These are phyloP conservation scores for Heliconius charithonia DNA, from an alignment of 2,888 invertebrate species.

Conservation along the genomic window DNA sequence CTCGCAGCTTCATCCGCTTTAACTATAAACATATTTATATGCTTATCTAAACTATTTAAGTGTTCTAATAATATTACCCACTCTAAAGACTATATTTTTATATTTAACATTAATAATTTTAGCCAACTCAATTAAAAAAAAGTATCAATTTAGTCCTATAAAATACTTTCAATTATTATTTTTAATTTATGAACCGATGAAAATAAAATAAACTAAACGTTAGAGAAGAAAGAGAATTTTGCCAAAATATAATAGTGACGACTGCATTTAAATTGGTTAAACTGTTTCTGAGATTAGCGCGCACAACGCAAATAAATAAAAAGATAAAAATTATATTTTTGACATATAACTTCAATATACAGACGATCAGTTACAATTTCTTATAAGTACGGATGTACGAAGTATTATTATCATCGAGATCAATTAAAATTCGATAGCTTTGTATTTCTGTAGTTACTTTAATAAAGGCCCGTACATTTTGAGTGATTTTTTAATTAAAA, in stretches of 20 bases:
- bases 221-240: neutral
- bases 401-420: constrained; percentile 3
- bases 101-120: neutral
- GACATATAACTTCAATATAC: neutral
- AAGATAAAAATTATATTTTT: neutral
- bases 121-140: neutral
- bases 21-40: too few relatives aligned
- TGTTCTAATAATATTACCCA: neutral
- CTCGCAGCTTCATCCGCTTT: neutral
- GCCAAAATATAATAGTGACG: neutral
- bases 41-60: too few relatives aligned
- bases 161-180: neutral
- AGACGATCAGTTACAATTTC: neutral
- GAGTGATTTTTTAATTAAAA: neutral
- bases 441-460: neutral
- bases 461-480: neutral
- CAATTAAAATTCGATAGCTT: constrained; percentile 9
- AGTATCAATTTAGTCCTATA: neutral
- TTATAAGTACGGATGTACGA: neutral
- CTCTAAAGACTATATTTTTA: neutral
- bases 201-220: neutral
- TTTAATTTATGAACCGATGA: neutral
- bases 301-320: neutral
- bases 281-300: too few relatives aligned
- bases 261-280: too few relatives aligned